phyloP scores from a whole-genome alignment of 2,888 invertebrate genomes.

The Celastrina argiolus region DNA sequence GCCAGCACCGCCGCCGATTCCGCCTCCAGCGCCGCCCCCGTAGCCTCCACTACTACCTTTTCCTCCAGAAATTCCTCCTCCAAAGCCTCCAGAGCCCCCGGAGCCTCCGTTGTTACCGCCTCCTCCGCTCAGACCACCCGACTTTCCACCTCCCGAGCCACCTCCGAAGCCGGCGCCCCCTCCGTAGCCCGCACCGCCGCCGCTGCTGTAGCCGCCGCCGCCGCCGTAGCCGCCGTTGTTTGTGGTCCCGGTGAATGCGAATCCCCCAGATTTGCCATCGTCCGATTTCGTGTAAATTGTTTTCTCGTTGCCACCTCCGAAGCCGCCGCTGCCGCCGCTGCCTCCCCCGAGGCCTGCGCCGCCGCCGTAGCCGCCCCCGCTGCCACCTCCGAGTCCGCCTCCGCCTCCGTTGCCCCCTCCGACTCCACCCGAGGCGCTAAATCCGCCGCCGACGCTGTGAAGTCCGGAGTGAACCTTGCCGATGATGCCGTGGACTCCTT shows the following conservation, averaged over 20 bases:
- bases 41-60: constrained; percentile 49
- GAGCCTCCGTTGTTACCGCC: constrained; percentile 25
- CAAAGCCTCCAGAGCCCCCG: constrained; percentile 25
- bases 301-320: constrained; percentile 41
- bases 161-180: constrained; percentile 27
- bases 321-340: constrained; percentile 32
- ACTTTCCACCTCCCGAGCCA: constrained; percentile 28
- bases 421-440: constrained; percentile 31
- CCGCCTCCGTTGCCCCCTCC: constrained; percentile 29
- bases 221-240: constrained; percentile 64
- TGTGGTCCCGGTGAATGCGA: constrained; percentile 61
- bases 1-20: constrained; percentile 21
- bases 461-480: constrained; percentile 49
- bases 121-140: constrained; percentile 31
- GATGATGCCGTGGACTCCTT: constrained; percentile 50
- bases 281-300: constrained; percentile 57
- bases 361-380: constrained; percentile 34
- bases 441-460: constrained; percentile 31
- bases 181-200: constrained; percentile 36
- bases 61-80: constrained; percentile 27
- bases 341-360: constrained; percentile 33
- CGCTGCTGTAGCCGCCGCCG: constrained; percentile 43
- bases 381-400: constrained; percentile 34
- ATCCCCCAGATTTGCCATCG: constrained; percentile 67
- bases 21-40: constrained; percentile 38